A percentile compares a stretch with the other conserved stretches of the same genome.
phyloP scores from a whole-genome alignment of 2,888 invertebrate genomes.

The Eutolmus rufibarbis region DNA sequence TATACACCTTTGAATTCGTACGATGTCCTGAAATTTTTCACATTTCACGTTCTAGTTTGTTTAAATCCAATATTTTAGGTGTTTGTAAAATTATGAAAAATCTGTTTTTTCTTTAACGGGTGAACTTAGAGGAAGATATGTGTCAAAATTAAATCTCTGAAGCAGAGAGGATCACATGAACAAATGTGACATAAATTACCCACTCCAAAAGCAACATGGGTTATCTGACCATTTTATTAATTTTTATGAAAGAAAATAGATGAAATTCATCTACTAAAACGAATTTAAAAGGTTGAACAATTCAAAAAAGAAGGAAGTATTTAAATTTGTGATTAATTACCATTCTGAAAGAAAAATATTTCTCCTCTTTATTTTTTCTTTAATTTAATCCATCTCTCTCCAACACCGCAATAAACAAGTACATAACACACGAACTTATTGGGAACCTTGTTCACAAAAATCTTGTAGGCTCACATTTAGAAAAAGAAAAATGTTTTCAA shows the following conservation, averaged over 20 bases:
- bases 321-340: neutral
- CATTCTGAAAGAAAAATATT: neutral
- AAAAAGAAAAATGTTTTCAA: neutral
- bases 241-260: neutral
- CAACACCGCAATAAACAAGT: neutral
- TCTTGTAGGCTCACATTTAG: neutral
- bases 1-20: too few relatives aligned
- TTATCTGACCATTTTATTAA: neutral
- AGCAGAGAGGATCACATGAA: neutral
- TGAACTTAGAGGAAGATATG: neutral
- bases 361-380: neutral
- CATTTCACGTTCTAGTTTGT: too few relatives aligned
- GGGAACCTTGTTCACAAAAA: neutral
- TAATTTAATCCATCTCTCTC: neutral
- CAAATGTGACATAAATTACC: neutral
- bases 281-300: neutral
- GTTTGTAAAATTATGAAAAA: too few relatives aligned
- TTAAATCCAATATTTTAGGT: too few relatives aligned
- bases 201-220: neutral
- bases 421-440: neutral
- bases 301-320: neutral
- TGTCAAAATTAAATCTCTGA: neutral
- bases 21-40: too few relatives aligned
- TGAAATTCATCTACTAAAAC: neutral
- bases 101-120: neutral